phyloP scores from a whole-genome alignment of 2,888 invertebrate genomes.

The Hyppa rectilinea region DNA sequence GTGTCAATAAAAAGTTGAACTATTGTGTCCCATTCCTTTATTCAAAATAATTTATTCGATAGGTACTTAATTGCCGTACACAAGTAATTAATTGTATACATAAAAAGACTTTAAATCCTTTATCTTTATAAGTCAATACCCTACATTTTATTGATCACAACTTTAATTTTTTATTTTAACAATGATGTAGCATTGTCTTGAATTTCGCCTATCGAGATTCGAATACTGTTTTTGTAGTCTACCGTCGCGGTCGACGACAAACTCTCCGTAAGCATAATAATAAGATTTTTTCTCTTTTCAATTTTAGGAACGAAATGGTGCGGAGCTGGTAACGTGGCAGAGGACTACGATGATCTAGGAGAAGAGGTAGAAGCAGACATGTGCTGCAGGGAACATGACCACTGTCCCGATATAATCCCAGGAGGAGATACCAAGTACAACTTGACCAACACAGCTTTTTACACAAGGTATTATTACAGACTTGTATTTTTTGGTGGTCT shows the following conservation, averaged over 20 bases:
- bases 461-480: conserved; percentile 86
- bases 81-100: not conserved
- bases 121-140: not conserved
- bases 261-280: not conserved
- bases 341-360: conserved; percentile 79
- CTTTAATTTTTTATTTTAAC: not conserved
- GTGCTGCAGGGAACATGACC: conserved; percentile 94
- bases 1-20: not conserved
- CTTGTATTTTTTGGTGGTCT: not conserved
- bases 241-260: not conserved
- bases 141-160: not conserved
- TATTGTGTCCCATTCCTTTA: no score
- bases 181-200: not conserved
- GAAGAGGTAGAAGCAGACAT: conserved; percentile 91
- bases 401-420: conserved; percentile 91
- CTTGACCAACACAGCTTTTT: conserved; percentile 91
- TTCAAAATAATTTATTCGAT: not conserved
- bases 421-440: conserved; percentile 90
- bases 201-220: not conserved
- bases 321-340: conserved; percentile 91
- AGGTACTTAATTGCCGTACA: not conserved
- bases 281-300: not conserved
- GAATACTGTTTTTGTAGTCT: no score
- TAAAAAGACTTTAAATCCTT: not conserved
- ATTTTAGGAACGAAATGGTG: conserved; percentile 95